Percentiles rank a stretch among this genome's conserved stretches.
Evolutionary conservation across 2,113 vertebrate species (phyloP).

Genomic region (Sialia sialis): DNA sequence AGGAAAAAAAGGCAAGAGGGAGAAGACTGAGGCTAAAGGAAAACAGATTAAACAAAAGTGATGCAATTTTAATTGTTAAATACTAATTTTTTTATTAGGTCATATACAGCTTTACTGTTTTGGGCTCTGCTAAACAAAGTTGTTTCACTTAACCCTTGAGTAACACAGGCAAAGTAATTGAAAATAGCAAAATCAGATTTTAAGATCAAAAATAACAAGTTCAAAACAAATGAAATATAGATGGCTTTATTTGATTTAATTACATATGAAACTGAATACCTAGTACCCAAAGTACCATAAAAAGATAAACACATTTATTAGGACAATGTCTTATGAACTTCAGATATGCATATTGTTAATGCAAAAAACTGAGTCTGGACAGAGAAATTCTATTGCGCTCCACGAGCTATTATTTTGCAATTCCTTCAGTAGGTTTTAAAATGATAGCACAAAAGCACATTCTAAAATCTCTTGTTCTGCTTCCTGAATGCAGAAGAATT

Average conservation of each 20-base stretch:
- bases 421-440: background rate
- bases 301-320: slow-evolving; percentile 18
- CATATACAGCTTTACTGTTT: background rate
- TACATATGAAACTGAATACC: slow-evolving; percentile 25
- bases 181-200: slow-evolving; percentile 10
- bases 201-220: background rate
- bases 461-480: background rate
- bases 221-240: background rate
- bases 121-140: background rate
- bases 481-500: background rate
- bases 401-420: background rate
- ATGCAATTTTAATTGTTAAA: background rate
- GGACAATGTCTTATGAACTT: background rate
- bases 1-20: background rate
- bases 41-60: background rate
- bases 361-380: background rate
- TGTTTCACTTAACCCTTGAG: background rate
- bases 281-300: slow-evolving; percentile 24
- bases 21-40: background rate
- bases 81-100: background rate
- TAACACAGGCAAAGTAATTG: background rate
- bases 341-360: background rate
- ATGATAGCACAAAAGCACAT: background rate
- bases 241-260: slow-evolving; percentile 35
- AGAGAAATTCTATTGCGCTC: background rate